Evolutionary conservation across 1,140 invertebrate genomes (phyloP).

Genomic region (Hetaerina americana): DNA sequence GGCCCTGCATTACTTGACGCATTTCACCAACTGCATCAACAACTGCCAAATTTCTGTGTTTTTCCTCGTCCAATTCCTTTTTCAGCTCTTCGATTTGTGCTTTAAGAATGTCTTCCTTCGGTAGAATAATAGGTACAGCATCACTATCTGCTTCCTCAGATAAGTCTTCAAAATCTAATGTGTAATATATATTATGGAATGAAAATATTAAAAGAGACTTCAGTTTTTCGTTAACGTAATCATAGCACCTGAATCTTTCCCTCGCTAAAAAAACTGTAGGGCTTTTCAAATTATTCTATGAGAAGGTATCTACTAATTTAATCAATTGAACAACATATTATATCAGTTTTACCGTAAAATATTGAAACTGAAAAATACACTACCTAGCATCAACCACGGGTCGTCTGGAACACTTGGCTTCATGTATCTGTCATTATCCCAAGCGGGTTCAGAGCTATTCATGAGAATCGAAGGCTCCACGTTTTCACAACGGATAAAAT

Average conservation of each 20-base stretch:
- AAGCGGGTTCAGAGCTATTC: constrained; percentile 34
- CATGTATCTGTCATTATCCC: constrained; percentile 59
- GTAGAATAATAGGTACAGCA: not conserved
- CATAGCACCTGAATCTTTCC: not conserved
- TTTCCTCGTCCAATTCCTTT: not conserved
- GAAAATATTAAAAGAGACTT: not conserved
- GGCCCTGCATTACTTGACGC: constrained; percentile 39
- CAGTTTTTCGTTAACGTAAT: not conserved
- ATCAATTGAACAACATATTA: constrained; percentile 4
- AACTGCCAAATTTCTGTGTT: not conserved
- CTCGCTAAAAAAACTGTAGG: constrained; percentile 21
- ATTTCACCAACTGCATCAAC: constrained; percentile 29
- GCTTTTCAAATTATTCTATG: constrained; percentile 36
- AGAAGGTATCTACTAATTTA: constrained; percentile 15
- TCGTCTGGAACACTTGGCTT: constrained; percentile 63
- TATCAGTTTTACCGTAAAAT: constrained; percentile 17
- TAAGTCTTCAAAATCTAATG: not conserved
- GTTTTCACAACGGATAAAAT: constrained; percentile 61
- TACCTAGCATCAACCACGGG: constrained; percentile 72
- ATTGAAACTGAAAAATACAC: constrained; percentile 18
- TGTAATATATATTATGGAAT: no score
- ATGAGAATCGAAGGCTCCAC: constrained; percentile 41
- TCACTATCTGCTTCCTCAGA: not conserved
- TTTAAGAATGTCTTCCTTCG: not conserved
- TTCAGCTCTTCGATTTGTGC: not conserved